Evolutionary conservation across 1,140 invertebrate species (phyloP).

Genomic region (Pollicipes pollicipes): DNA sequence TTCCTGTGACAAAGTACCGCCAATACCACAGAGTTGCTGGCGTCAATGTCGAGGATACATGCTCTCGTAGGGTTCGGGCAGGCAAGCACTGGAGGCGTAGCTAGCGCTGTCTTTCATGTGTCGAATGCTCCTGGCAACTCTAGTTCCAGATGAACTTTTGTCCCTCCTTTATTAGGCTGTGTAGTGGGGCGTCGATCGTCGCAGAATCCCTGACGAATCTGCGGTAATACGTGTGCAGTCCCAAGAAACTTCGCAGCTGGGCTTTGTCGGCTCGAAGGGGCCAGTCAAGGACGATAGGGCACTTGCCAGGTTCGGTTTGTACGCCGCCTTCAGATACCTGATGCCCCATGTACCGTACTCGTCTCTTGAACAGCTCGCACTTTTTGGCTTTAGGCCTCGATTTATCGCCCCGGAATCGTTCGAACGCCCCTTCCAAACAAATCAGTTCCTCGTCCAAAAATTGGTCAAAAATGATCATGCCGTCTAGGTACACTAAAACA

Average conservation of each 20-base stretch:
- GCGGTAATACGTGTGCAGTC: neutral
- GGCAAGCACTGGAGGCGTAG: neutral
- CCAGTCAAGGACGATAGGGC: neutral
- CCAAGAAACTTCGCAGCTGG: neutral
- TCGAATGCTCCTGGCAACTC: neutral
- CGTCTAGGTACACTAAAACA: neutral
- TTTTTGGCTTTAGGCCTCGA: constrained; percentile 12
- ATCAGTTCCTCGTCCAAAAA: neutral
- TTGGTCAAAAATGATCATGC: neutral
- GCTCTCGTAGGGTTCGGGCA: neutral
- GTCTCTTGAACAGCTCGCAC: constrained; percentile 5
- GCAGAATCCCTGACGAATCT: neutral
- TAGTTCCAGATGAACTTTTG: neutral
- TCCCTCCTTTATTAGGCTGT: neutral
- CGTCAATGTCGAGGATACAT: neutral
- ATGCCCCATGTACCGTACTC: constrained; percentile 10
- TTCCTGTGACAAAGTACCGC: neutral
- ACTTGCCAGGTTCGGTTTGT: neutral
- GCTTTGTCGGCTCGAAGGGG: neutral
- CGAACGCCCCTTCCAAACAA: neutral
- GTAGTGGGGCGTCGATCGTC: neutral
- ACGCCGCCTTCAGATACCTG: neutral
- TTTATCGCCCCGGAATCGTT: constrained; percentile 7
- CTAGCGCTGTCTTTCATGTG: no score
- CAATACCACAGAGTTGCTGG: neutral